Base-by-base conservation (phyloP, 2,888 invertebrate species). In the Ophion costatus region DNA sequence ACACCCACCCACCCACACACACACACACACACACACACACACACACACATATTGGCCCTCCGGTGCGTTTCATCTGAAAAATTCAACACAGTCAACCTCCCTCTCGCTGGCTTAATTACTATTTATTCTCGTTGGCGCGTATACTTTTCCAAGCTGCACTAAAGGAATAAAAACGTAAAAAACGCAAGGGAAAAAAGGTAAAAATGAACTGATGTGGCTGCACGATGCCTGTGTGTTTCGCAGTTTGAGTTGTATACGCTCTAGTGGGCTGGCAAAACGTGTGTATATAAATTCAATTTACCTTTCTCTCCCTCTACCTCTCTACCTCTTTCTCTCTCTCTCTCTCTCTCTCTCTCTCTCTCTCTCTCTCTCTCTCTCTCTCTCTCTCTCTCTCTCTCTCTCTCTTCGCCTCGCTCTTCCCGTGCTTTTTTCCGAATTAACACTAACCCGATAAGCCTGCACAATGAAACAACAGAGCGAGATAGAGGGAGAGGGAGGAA, bases 171-270 rank as follows among this genome's bases (percentile, higher is more conserved):
- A 42, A 42, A 42, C 42, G 42, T 11, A 42, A 42, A 42, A 11
- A 42, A 42, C 11, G 42, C 42, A 42, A 42, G 42, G 42, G 10
- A 42, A 42, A 42, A 42, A 42, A 42, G 42, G 42, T 42, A 11
- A 42, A 42, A 42, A 42, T 69, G 42, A 42, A 42, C 42, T 11
- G 42, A 38, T 45, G 42, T 42, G 74, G 7, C 1, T 29, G 63
- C 1, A 9, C 42, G 42, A 42, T 42, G 42, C 42, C 42, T n/a
- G 63, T 29, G 22, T 64, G 29, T 29, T 29, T 29, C 17, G 70
- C 22, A 75, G 70, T 76, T 61, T 76, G 59, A 76, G 81, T 82
- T 82, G 45, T 57, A 71, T 59, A 76, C 57, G 70, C 57, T 71
- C 71, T 66, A 42, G 57, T 76, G 64, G 76, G 5, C 38, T 76